A percentile compares a stretch with the other conserved stretches of the same genome.
Evolutionary conservation across 2,113 vertebrate genomes (phyloP).

Genomic region (Albula glossodonta): DNA sequence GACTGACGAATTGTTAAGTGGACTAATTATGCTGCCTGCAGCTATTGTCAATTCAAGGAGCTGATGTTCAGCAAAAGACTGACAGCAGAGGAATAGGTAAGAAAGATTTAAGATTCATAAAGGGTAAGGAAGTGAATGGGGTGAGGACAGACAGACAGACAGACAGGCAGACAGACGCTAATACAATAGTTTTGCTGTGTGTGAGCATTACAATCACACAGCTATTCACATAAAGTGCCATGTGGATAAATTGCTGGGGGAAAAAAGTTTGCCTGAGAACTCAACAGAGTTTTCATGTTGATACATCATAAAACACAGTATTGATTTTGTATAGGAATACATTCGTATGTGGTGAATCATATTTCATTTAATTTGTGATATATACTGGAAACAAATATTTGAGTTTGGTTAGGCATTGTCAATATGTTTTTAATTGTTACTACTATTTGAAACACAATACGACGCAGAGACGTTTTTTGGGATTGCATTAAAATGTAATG

Average conservation of each 20-base stretch:
- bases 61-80: slow-evolving; percentile 50
- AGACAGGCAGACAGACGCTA: neutral
- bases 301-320: neutral
- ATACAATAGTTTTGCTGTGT: neutral
- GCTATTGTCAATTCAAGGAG: slow-evolving; percentile 36
- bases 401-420: neutral
- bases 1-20: neutral
- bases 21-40: slow-evolving; percentile 48
- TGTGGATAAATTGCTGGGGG: neutral
- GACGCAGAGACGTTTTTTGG: no score
- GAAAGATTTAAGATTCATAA: neutral
- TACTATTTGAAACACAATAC: no score
- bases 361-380: neutral
- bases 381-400: neutral
- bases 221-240: neutral
- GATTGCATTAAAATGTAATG: neutral
- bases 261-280: neutral
- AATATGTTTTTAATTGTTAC: no score
- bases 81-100: slow-evolving; percentile 47
- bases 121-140: neutral
- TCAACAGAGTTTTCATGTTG: neutral
- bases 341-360: neutral
- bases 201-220: neutral
- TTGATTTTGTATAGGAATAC: neutral
- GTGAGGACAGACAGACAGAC: neutral